Conservation (phyloP, 2,888 invertebrate genomes). For the Microdon myrmicae region DNA sequence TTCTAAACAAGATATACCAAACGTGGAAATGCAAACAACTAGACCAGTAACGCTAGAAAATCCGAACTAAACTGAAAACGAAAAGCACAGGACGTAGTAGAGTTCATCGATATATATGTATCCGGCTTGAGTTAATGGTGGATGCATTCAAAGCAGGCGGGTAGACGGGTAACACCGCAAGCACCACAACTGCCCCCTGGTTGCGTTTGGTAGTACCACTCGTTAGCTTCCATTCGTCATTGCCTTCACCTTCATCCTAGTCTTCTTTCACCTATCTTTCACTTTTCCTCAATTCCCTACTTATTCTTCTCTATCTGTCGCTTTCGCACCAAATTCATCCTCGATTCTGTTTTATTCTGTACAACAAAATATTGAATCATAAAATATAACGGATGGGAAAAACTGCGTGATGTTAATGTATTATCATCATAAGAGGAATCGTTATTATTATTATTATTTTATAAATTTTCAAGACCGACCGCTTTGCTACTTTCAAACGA, state of each 20-base stretch:
- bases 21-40: slow-evolving; percentile 30
- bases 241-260: slow-evolving; percentile 15
- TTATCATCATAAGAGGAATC: slow-evolving; percentile 21
- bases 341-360: slow-evolving; percentile 31
- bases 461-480: slow-evolving; percentile 28
- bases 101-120: slow-evolving; percentile 26
- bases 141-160: slow-evolving; percentile 18
- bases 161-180: slow-evolving; percentile 40
- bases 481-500: slow-evolving; percentile 5
- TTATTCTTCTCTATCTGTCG: slow-evolving; percentile 7
- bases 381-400: slow-evolving; percentile 42
- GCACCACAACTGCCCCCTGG: slow-evolving; percentile 43
- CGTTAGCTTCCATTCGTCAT: slow-evolving; percentile 31
- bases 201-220: slow-evolving; percentile 33
- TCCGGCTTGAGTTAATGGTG: slow-evolving; percentile 18
- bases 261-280: slow-evolving; percentile 25
- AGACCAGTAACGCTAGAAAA: slow-evolving; percentile 51
- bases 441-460: no score
- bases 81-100: slow-evolving; percentile 50
- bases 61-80: slow-evolving; percentile 48
- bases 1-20: slow-evolving; percentile 38
- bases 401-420: slow-evolving; percentile 40
- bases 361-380: slow-evolving; percentile 47
- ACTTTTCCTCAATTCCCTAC: no score
- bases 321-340: slow-evolving; percentile 38